phyloP scores from a whole-genome alignment of 2,113 vertebrate genomes.

The Indicator indicator region DNA sequence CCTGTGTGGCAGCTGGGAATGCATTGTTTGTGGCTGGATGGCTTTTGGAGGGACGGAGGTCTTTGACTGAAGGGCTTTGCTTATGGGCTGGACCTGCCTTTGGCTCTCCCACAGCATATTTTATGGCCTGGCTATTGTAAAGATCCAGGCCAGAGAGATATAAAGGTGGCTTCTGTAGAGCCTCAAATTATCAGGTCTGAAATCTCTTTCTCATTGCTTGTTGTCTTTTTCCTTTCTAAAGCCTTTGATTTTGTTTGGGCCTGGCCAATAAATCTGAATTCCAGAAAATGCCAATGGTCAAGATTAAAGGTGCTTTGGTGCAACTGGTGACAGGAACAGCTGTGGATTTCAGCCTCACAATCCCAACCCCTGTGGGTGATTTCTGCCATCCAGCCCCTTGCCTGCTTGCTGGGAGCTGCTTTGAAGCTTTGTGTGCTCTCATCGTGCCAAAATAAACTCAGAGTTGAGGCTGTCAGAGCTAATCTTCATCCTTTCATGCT shows the following conservation, averaged over 20 bases:
- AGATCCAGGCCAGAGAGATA: neutral
- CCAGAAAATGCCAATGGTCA: fast-evolving
- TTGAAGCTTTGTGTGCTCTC: neutral
- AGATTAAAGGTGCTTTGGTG: neutral
- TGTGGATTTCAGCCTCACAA: neutral
- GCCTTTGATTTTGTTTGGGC: neutral
- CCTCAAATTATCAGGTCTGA: no score
- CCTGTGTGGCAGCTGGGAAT: fast-evolving
- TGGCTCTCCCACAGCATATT: fast-evolving
- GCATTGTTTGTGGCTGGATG: fast-evolving
- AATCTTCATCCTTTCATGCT: neutral
- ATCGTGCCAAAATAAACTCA: neutral
- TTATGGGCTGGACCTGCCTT: neutral
- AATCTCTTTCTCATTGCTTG: neutral
- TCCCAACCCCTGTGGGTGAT: neutral
- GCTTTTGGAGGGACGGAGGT: no score
- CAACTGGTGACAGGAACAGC: neutral
- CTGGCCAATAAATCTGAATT: neutral
- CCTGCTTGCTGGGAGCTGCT: neutral
- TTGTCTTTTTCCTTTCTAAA: neutral
- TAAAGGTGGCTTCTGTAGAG: neutral
- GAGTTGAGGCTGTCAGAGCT: neutral
- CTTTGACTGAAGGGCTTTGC: neutral
- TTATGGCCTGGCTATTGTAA: neutral
- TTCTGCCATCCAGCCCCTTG: neutral